Percentiles rank a stretch among this genome's conserved stretches.
These are phyloP conservation scores for Peromyscus melanophrys DNA, from an alignment of 2,797 vertebrate genomes.

Conservation along the genomic window DNA sequence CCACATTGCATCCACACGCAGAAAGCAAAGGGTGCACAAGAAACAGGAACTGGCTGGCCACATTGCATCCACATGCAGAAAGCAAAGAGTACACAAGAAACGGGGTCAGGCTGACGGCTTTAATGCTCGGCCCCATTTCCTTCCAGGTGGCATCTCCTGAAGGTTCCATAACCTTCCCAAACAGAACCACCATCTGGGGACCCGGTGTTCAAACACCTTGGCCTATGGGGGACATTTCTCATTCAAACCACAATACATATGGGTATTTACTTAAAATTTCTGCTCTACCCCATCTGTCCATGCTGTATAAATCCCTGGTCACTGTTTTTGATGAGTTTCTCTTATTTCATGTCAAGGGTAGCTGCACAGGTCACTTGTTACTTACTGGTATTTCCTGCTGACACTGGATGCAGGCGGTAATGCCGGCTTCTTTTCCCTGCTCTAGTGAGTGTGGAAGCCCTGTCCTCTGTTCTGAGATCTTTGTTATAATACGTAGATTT, in stretches of 20 bases:
- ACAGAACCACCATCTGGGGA: neutral
- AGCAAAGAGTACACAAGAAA: neutral
- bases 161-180: neutral
- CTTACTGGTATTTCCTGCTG: neutral
- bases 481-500: neutral
- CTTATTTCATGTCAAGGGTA: neutral
- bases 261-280: conserved; percentile 6
- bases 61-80: neutral
- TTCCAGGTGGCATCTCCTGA: neutral
- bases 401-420: rapidly evolving
- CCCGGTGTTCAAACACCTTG: too few species aligned
- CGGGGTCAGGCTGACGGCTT: too few species aligned
- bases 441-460: neutral
- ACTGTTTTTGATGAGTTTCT: neutral
- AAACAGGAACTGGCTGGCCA: neutral
- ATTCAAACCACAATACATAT: neutral
- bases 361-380: neutral
- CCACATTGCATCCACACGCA: too few species aligned
- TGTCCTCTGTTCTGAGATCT: neutral
- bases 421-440: neutral
- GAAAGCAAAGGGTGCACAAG: too few species aligned
- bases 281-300: neutral
- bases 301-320: neutral
- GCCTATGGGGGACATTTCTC: neutral
- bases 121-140: neutral